Evolutionary conservation across 2,888 invertebrate genomes (phyloP).

Genomic region (Oeneis ivallda): DNA sequence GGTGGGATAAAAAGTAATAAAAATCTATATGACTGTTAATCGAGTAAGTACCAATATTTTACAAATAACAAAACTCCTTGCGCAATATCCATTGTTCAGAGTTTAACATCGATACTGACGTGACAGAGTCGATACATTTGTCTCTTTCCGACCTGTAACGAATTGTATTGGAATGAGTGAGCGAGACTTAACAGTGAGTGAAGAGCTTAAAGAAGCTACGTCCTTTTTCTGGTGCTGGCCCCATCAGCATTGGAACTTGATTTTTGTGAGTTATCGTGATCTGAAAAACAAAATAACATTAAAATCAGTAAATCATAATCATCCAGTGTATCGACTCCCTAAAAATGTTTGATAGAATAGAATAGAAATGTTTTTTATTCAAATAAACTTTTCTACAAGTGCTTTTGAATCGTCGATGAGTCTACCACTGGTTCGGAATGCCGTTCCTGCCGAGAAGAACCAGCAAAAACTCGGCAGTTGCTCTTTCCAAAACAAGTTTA

Average conservation of each 20-base stretch:
- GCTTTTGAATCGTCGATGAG: too few species aligned
- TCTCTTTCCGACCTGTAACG: slow-evolving; percentile 35
- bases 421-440: too few species aligned
- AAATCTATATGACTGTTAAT: not conserved
- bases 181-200: slow-evolving; percentile 62
- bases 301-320: too few species aligned
- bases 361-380: too few species aligned
- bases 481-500: too few species aligned
- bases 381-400: too few species aligned
- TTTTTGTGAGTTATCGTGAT: slow-evolving; percentile 98
- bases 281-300: slow-evolving; percentile 80
- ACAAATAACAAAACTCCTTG: not conserved
- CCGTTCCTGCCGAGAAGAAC: too few species aligned
- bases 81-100: not conserved
- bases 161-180: slow-evolving; percentile 43
- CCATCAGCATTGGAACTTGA: slow-evolving; percentile 98
- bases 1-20: not conserved
- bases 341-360: too few species aligned
- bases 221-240: slow-evolving; percentile 88
- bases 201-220: slow-evolving; percentile 75
- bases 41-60: not conserved
- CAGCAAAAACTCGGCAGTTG: too few species aligned
- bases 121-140: slow-evolving; percentile 31
- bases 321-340: too few species aligned
- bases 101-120: slow-evolving; percentile 12